A percentile compares a stretch with the other conserved stretches of the same genome.
Conservation (phyloP, 2,113 vertebrate species). For the Spheniscus mendiculus region DNA sequence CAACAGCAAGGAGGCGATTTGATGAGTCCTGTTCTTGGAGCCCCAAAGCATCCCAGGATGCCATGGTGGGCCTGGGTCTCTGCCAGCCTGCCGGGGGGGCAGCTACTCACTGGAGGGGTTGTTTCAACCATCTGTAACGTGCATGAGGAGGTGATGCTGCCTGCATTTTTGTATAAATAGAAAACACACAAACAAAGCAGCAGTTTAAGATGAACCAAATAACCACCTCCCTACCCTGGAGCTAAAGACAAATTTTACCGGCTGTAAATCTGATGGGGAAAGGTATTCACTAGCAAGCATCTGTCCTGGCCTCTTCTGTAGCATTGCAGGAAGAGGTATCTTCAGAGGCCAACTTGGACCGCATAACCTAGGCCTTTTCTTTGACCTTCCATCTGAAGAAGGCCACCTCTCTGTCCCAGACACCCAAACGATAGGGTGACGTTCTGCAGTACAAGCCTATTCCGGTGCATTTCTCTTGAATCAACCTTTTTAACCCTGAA, state of each 20-base stretch:
- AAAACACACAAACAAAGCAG: not conserved
- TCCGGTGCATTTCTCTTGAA: not conserved
- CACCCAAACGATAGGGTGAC: not conserved
- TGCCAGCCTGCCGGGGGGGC: not conserved
- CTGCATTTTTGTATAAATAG: not conserved
- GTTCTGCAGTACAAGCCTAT: not conserved
- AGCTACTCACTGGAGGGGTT: not conserved
- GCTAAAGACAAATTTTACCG: not conserved
- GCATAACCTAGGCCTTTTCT: not conserved
- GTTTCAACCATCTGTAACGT: not conserved
- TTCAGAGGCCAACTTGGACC: not conserved
- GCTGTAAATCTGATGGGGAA: not conserved
- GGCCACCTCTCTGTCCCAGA: not conserved
- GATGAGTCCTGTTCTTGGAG: not conserved
- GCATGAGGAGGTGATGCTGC: not conserved
- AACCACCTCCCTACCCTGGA: not conserved
- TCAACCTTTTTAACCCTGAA: not conserved
- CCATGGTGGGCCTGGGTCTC: not conserved
- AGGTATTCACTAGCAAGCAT: not conserved
- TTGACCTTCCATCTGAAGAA: not conserved
- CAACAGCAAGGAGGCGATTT: not conserved
- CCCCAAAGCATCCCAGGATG: not conserved
- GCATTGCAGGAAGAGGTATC: not conserved
- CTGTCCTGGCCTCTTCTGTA: not conserved
- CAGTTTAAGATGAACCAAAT: not conserved